phyloP scores from a whole-genome alignment of 2,888 invertebrate genomes.

The Metacarcinus magister region DNA sequence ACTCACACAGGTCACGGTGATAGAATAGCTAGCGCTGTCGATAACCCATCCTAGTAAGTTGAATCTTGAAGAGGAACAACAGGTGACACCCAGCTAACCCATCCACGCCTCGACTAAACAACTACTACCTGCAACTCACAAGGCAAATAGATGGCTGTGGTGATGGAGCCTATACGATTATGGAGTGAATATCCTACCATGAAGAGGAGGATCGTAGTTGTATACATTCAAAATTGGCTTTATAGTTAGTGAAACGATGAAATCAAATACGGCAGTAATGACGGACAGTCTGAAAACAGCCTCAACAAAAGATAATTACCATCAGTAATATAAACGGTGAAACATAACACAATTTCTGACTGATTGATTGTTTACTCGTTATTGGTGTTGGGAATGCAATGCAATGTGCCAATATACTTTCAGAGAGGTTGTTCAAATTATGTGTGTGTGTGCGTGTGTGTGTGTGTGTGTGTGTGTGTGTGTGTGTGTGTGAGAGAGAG shows the following conservation, averaged over 20 bases:
- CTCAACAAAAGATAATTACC: too few relatives aligned
- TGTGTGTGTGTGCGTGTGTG: constrained; percentile 40
- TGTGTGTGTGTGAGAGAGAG: neutral
- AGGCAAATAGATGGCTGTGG: neutral
- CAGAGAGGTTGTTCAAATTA: too few relatives aligned
- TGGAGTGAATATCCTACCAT: too few relatives aligned
- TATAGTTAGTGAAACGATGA: neutral
- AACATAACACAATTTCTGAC: neutral
- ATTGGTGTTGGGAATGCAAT: neutral
- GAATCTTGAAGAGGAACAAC: too few relatives aligned
- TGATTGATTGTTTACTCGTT: neutral
- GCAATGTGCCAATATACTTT: neutral
- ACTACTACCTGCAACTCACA: neutral
- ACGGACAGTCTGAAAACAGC: too few relatives aligned
- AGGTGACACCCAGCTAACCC: too few relatives aligned
- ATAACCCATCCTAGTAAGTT: neutral
- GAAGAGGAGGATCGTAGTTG: too few relatives aligned
- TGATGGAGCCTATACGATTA: too few relatives aligned
- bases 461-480: constrained; percentile 19
- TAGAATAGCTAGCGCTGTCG: too few relatives aligned
- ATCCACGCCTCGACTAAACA: neutral
- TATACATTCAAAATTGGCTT: neutral
- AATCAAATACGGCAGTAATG: too few relatives aligned
- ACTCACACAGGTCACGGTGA: too few relatives aligned
- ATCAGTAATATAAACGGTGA: neutral